Evolutionary conservation across 2,113 vertebrate species (phyloP).

Genomic region (Barnardius zonarius): DNA sequence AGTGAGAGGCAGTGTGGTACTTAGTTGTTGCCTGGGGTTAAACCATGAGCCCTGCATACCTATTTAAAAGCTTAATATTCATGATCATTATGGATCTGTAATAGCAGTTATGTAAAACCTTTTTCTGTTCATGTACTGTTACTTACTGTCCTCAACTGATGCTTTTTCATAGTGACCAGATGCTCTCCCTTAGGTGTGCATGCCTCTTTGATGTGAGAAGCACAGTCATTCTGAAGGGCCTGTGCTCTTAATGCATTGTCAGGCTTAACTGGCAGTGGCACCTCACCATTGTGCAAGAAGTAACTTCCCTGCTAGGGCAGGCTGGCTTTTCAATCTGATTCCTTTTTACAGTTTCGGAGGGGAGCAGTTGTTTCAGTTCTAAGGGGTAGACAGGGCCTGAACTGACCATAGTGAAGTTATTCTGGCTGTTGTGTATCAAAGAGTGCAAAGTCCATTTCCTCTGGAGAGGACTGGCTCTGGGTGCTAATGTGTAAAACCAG

Average conservation of each 20-base stretch:
- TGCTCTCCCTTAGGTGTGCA: not conserved
- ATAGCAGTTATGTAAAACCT: not conserved
- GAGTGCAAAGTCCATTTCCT: not conserved
- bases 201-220: not conserved
- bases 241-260: not conserved
- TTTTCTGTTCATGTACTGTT: accelerated
- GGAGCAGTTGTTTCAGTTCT: not conserved
- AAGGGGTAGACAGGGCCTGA: not conserved
- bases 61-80: not conserved
- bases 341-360: not conserved
- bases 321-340: accelerated
- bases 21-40: not conserved
- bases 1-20: not conserved
- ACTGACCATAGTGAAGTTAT: not conserved
- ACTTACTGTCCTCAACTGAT: accelerated
- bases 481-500: accelerated
- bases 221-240: not conserved
- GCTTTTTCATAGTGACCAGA: accelerated
- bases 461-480: accelerated
- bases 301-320: not conserved
- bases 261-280: not conserved
- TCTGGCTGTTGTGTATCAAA: not conserved
- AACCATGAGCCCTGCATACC: not conserved
- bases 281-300: not conserved
- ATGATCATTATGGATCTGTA: not conserved